Percentiles rank a stretch among this genome's conserved stretches.
Evolutionary conservation across 2,113 vertebrate species (phyloP).

Genomic region (Gambusia holbrooki): DNA sequence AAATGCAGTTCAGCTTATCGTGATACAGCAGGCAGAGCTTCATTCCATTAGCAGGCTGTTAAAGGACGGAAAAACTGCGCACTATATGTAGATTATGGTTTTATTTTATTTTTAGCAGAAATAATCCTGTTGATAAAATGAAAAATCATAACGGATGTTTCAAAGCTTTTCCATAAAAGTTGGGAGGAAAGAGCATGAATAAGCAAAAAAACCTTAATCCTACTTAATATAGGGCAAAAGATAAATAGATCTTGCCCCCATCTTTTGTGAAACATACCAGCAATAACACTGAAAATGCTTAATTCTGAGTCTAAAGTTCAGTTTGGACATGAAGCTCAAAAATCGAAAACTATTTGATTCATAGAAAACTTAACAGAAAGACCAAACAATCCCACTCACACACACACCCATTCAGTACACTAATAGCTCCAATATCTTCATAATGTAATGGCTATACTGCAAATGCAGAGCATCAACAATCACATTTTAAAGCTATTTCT

Average conservation of each 20-base stretch:
- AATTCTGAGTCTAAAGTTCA: background rate
- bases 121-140: slow-evolving; percentile 4
- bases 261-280: background rate
- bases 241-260: background rate
- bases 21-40: background rate
- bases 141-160: background rate
- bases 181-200: background rate
- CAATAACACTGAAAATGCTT: background rate
- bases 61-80: background rate
- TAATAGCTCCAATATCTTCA: slow-evolving; percentile 10
- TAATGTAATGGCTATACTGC: slow-evolving; percentile 11
- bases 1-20: background rate
- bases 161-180: background rate
- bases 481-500: background rate
- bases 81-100: background rate
- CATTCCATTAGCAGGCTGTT: background rate
- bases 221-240: background rate
- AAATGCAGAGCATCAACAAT: background rate
- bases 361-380: no score
- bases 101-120: background rate
- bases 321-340: background rate
- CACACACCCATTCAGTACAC: background rate
- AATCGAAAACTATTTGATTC: background rate
- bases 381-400: background rate
- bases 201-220: background rate